Percentiles rank a stretch among this genome's conserved stretches.
phyloP scores from a whole-genome alignment of 2,888 invertebrate genomes.

The Drosophila dives region DNA sequence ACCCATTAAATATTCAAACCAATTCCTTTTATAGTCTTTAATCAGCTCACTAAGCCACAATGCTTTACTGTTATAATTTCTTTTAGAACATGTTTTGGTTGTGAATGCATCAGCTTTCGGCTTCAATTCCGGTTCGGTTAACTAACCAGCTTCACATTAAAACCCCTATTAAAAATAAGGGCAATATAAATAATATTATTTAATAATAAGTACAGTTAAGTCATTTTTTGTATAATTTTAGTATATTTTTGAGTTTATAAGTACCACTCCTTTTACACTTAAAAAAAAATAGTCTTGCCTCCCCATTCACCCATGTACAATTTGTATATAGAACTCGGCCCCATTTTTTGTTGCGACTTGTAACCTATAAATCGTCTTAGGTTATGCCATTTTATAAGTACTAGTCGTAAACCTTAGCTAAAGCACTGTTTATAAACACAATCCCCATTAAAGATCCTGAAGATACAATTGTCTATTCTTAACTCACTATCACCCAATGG shows the following conservation, averaged over 20 bases:
- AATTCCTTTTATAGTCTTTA: no score
- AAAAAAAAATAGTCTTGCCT: neutral
- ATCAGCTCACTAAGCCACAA: no score
- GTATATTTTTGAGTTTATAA: neutral
- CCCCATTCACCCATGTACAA: neutral
- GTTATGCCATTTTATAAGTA: neutral
- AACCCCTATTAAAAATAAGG: neutral
- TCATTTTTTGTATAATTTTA: neutral
- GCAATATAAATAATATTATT: neutral
- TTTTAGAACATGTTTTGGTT: no score
- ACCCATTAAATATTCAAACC: no score
- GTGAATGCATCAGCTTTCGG: neutral
- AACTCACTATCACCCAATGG: neutral
- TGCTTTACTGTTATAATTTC: no score
- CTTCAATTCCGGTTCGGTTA: neutral
- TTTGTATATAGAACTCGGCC: neutral
- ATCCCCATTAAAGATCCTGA: neutral
- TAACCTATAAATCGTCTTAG: neutral
- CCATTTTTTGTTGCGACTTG: neutral
- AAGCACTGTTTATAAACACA: neutral
- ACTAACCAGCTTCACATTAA: neutral
- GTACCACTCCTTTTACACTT: neutral
- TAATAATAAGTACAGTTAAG: neutral
- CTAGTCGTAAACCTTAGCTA: neutral
- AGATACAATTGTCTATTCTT: neutral